Conservation (phyloP, 2,888 invertebrate genomes). For the Bombylius major region DNA sequence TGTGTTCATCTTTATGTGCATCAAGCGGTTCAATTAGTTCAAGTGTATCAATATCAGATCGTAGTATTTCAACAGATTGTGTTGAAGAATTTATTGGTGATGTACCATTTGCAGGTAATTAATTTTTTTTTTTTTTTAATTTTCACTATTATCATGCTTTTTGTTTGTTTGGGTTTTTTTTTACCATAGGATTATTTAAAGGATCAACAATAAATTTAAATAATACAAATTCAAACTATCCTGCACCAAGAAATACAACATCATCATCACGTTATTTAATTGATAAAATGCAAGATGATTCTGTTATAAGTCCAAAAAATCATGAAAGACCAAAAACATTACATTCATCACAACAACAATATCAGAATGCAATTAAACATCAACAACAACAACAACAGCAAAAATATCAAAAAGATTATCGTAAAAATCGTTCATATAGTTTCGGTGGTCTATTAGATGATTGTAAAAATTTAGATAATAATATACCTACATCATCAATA, state of each 20-base stretch:
- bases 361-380: background rate
- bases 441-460: slow-evolving; percentile 2
- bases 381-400: slow-evolving; percentile 3
- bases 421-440: slow-evolving; percentile 4
- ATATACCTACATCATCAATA: background rate
- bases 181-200: slow-evolving; percentile 58
- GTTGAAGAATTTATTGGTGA: slow-evolving; percentile 78
- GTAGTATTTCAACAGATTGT: slow-evolving; percentile 61
- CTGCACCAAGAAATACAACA: background rate
- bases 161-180: background rate
- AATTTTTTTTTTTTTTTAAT: background rate
- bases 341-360: background rate
- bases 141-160: background rate
- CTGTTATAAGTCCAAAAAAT: background rate
- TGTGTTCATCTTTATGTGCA: slow-evolving; percentile 12
- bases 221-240: slow-evolving; percentile 24
- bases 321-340: slow-evolving; percentile 6
- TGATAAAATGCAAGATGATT: too few species aligned
- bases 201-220: slow-evolving; percentile 62
- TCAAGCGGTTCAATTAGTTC: slow-evolving; percentile 64
- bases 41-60: slow-evolving; percentile 59
- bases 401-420: slow-evolving; percentile 2
- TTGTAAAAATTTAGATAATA: background rate
- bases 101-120: slow-evolving; percentile 73
- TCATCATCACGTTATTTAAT: background rate